These are phyloP conservation scores for Conops quadrifasciatus DNA, from an alignment of 2,888 invertebrate genomes.

Conservation along the genomic window DNA sequence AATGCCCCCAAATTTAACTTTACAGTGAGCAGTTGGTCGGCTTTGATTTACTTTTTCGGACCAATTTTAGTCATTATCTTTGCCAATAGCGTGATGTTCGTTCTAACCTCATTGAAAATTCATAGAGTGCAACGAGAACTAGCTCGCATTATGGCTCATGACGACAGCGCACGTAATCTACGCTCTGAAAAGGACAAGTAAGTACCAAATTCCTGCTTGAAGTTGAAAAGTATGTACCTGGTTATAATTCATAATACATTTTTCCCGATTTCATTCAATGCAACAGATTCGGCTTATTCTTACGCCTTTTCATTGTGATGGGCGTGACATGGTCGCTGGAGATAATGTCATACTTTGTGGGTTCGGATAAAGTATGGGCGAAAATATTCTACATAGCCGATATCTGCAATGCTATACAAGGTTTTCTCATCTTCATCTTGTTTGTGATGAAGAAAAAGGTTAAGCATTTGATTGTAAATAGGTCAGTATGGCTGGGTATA, in stretches of 20 bases:
- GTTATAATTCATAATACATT: neutral
- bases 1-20: neutral
- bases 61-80: slow-evolving; percentile 59
- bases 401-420: slow-evolving; percentile 70
- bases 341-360: slow-evolving; percentile 76
- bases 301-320: slow-evolving; percentile 86
- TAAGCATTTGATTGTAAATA: slow-evolving; percentile 60
- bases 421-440: slow-evolving; percentile 71
- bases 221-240: neutral
- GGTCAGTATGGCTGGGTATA: slow-evolving; percentile 55
- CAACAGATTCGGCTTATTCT: slow-evolving; percentile 77
- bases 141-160: slow-evolving; percentile 58
- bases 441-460: slow-evolving; percentile 71
- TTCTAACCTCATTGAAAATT: slow-evolving; percentile 61
- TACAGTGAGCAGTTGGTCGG: slow-evolving; percentile 58
- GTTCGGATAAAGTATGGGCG: slow-evolving; percentile 57
- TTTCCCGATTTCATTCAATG: neutral
- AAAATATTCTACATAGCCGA: slow-evolving; percentile 66
- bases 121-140: slow-evolving; percentile 62
- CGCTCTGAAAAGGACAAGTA: slow-evolving; percentile 63
- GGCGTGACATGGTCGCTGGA: slow-evolving; percentile 87
- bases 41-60: slow-evolving; percentile 60
- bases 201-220: slow-evolving; percentile 2
- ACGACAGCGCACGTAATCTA: slow-evolving; percentile 60
- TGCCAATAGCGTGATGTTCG: slow-evolving; percentile 60